Conservation (phyloP, 1,140 invertebrate species). For the Hypsibius dujardini region DNA sequence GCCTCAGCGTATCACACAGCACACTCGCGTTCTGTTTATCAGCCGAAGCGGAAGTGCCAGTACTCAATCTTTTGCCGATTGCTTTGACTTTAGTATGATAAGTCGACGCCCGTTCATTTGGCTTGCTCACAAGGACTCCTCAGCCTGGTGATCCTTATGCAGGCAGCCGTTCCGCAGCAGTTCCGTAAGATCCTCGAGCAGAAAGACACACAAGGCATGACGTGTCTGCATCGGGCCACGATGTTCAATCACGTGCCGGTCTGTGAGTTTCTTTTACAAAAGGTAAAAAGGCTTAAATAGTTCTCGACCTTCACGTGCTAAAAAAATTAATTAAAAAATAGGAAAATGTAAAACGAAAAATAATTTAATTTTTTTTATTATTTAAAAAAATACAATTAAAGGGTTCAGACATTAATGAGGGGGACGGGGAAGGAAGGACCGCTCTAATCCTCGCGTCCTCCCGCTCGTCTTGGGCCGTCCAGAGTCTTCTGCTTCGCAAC, state of each 20-base stretch:
- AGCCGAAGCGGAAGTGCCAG: too few species aligned
- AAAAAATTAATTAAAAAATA: too few species aligned
- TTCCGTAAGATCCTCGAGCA: slow-evolving; percentile 23
- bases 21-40: background rate
- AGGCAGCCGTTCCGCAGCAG: slow-evolving; percentile 35
- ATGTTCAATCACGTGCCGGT: slow-evolving; percentile 71
- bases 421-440: slow-evolving; percentile 58
- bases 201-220: slow-evolving; percentile 44
- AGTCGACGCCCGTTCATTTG: slow-evolving; percentile 67
- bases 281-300: slow-evolving; percentile 41
- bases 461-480: background rate
- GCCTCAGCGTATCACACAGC: too few species aligned
- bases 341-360: too few species aligned
- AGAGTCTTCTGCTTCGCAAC: background rate
- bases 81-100: slow-evolving; percentile 52
- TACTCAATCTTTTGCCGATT: background rate
- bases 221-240: slow-evolving; percentile 65
- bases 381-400: too few species aligned
- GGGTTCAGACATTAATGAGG: slow-evolving; percentile 55
- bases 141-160: slow-evolving; percentile 71
- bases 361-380: too few species aligned
- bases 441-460: slow-evolving; percentile 54
- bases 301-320: too few species aligned
- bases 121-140: slow-evolving; percentile 64
- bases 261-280: slow-evolving; percentile 54